phyloP scores from a whole-genome alignment of 2,113 vertebrate genomes.

The Panurus biarmicus region DNA sequence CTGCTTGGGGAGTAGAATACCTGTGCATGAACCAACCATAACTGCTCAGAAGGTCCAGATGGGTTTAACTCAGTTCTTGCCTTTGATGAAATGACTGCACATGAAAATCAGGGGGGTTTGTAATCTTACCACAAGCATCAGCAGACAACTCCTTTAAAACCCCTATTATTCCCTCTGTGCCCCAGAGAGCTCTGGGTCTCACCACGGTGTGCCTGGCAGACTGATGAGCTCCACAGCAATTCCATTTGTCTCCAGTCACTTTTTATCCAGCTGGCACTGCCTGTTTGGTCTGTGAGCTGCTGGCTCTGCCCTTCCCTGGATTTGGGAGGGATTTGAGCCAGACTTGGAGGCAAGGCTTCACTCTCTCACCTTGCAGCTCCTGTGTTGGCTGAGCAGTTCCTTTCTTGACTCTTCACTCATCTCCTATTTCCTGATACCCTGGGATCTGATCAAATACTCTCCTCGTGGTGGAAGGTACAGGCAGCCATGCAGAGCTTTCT shows the following conservation, averaged over 20 bases:
- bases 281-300: background rate
- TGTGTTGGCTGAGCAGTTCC: background rate
- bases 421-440: rapidly evolving
- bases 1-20: background rate
- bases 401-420: background rate
- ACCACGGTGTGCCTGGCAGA: background rate
- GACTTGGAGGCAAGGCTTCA: background rate
- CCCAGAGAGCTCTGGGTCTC: background rate
- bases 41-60: background rate
- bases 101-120: background rate
- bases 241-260: background rate
- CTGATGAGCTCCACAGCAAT: background rate
- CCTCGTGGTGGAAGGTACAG: background rate
- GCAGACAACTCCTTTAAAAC: background rate
- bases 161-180: background rate
- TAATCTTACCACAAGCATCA: background rate
- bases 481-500: background rate
- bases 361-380: background rate
- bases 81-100: background rate
- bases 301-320: background rate
- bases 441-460: background rate
- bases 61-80: background rate
- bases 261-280: background rate
- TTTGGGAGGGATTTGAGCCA: background rate
- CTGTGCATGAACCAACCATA: background rate